Percentiles rank a stretch among this genome's conserved stretches.
Evolutionary conservation across 2,113 vertebrate species (phyloP).

Genomic region (Aplodontia rufa): DNA sequence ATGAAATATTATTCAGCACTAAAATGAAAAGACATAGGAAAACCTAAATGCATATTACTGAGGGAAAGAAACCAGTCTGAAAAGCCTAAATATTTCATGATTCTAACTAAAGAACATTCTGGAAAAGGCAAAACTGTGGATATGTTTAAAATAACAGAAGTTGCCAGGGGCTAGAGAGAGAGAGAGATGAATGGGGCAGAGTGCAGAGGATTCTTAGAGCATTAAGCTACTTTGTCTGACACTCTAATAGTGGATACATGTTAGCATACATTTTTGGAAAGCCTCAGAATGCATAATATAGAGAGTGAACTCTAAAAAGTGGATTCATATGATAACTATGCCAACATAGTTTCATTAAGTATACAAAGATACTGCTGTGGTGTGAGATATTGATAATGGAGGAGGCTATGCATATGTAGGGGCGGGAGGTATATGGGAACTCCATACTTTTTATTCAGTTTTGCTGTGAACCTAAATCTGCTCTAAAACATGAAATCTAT

Average conservation of each 20-base stretch:
- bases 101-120: neutral
- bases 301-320: neutral
- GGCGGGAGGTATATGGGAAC: fast-evolving
- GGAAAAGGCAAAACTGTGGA: neutral
- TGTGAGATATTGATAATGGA: neutral
- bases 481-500: neutral
- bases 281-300: neutral
- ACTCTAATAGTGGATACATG: fast-evolving
- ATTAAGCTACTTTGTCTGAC: neutral
- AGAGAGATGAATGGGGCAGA: neutral
- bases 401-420: neutral
- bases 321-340: neutral
- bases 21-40: neutral
- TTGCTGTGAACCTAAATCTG: neutral
- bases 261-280: neutral
- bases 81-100: neutral
- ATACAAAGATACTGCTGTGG: neutral
- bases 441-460: neutral
- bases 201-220: neutral
- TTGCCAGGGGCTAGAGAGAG: neutral
- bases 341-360: neutral
- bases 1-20: neutral
- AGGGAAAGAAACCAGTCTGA: neutral
- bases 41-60: neutral
- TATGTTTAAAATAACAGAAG: neutral